These are phyloP conservation scores for Egretta garzetta DNA, from an alignment of 2,113 vertebrate species.

Conservation along the genomic window DNA sequence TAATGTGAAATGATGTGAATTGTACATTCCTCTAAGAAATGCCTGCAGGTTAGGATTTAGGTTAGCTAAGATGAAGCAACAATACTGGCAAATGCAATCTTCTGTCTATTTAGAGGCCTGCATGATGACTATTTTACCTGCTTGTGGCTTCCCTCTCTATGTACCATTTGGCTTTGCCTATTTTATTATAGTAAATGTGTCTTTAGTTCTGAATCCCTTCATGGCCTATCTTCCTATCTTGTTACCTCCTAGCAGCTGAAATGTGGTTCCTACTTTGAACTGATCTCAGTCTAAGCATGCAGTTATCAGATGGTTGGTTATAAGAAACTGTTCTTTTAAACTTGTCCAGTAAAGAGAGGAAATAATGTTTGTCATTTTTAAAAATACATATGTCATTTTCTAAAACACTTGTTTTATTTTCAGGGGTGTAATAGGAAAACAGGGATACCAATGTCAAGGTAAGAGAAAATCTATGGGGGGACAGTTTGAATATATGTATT, in stretches of 20 bases:
- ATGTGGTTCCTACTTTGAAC: neutral
- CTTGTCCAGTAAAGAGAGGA: neutral
- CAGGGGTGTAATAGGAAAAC: constrained; percentile 99
- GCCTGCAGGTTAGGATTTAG: neutral
- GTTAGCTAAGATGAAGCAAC: neutral
- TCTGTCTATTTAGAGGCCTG: neutral
- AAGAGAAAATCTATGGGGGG: constrained; percentile 62
- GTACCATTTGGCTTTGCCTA: neutral
- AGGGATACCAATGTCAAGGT: constrained; percentile 99
- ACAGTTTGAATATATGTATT: neutral
- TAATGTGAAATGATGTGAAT: neutral
- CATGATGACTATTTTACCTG: neutral
- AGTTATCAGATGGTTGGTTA: neutral
- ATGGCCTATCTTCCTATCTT: neutral
- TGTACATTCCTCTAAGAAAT: neutral
- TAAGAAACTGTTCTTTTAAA: neutral
- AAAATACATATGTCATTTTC: neutral
- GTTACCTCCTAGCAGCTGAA: neutral
- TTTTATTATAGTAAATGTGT: neutral
- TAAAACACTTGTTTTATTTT: constrained; percentile 69
- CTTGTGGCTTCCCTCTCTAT: neutral
- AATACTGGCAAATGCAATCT: neutral
- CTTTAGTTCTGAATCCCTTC: neutral
- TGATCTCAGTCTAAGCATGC: neutral
- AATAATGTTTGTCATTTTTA: neutral